phyloP scores from a whole-genome alignment of 2,113 vertebrate species.

The Bostrychus sinensis region DNA sequence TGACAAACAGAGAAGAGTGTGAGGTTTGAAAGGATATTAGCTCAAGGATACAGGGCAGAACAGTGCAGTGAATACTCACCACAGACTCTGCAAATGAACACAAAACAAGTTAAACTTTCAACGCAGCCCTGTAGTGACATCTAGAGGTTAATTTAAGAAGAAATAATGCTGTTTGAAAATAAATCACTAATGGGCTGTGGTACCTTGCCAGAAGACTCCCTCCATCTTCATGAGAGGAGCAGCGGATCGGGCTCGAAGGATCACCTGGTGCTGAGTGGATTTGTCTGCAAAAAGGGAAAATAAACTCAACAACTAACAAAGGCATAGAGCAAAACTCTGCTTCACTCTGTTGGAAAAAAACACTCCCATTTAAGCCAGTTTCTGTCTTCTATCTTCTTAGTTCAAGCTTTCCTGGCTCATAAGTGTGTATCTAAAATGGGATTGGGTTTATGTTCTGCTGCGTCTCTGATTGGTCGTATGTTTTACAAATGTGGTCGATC shows the following conservation, averaged over 20 bases:
- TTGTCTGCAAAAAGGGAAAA: conserved; percentile 77
- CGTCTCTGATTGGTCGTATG: too few relatives aligned
- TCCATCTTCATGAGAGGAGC: conserved; percentile 81
- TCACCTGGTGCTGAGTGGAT: conserved; percentile 84
- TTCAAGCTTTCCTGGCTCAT: too few relatives aligned
- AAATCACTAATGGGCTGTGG: background rate
- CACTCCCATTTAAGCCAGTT: too few relatives aligned
- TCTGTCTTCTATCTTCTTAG: too few relatives aligned
- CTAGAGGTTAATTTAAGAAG: conserved; percentile 22
- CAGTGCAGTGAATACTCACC: conserved; percentile 90
- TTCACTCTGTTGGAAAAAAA: too few relatives aligned
- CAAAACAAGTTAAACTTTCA: conserved; percentile 41
- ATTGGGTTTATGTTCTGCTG: too few relatives aligned
- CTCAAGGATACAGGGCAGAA: conserved; percentile 79
- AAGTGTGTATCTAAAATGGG: too few relatives aligned
- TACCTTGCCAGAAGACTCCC: conserved; percentile 82
- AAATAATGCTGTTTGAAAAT: too few relatives aligned
- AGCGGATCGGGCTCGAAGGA: conserved; percentile 82
- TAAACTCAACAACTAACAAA: background rate
- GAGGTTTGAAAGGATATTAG: conserved; percentile 84
- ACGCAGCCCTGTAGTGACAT: conserved; percentile 1
- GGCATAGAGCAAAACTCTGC: background rate
- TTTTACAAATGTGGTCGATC: too few relatives aligned
- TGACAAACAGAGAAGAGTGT: conserved; percentile 53
- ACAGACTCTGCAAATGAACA: conserved; percentile 81